Evolutionary conservation across 2,888 invertebrate genomes (phyloP), one percentile per base, ranked within the genome.

Genomic region (Nysson spinosus): DNA sequence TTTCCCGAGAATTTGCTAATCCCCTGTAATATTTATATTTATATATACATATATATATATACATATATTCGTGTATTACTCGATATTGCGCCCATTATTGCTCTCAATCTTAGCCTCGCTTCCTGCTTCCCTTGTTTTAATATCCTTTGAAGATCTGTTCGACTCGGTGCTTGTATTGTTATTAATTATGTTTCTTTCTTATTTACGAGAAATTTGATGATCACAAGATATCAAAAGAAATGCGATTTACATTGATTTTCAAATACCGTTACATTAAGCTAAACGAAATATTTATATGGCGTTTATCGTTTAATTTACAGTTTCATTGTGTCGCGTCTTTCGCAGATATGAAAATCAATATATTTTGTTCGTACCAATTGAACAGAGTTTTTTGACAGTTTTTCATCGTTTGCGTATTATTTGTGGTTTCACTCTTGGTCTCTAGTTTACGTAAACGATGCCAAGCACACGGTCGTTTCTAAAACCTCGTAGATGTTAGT

Each of bases 81-180:
- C 72, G 74, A 78, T 77, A 82, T 83, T 82, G 77, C 82, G 81
- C 77, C 75, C 79, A 83, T 79, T 75, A 75, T 71, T 77, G 83
- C 83, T 84, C 80, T 83, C 80, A 78, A 75, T 81, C 66, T 80
- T 79, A 81, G 80, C 80, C 81, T 82, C 65, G 81, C 81, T 82
- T 82, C 80, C 81, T 76, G 81, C 81, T 82, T 82, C 77, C 81
- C 74, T 73, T 72, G 56, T 72, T 73, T 69, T 69, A 61, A 70
- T 64, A 62, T 75, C 70, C 69, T 62, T 56, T 54, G 47, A 66
- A 47, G 32, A 60, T 66, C 62, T 64, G 66, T 66, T 75, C 66
- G 78, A 79, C 71, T 72, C 69, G 35, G 63, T 78, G 80, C 80
- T 80, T 80, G 78, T 73, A 73, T 72, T 42, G 32, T 58, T 60